Percentiles rank a stretch among this genome's conserved stretches.
Conservation (phyloP, 2,113 vertebrate species). For the Xiphophorus maculatus region DNA sequence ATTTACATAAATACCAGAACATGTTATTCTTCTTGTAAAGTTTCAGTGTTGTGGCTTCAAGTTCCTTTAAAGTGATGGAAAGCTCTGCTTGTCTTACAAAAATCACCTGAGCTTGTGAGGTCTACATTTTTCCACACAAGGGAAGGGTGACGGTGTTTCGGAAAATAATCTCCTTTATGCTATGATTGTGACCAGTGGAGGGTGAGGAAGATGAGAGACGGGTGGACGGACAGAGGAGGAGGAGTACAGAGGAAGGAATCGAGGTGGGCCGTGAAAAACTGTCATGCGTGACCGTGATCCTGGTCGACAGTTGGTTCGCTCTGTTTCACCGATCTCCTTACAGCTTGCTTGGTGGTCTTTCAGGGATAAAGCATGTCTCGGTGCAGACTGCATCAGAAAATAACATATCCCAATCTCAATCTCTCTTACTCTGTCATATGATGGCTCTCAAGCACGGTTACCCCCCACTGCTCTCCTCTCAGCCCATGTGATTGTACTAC, state of each 20-base stretch:
- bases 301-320: conserved; percentile 76
- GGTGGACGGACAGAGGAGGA: conserved; percentile 46
- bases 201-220: conserved; percentile 64
- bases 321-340: conserved; percentile 76
- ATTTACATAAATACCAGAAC: background rate
- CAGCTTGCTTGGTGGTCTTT: conserved; percentile 74
- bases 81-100: background rate
- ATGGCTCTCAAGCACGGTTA: conserved; percentile 60
- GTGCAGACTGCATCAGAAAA: conserved; percentile 64
- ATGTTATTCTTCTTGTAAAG: background rate
- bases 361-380: conserved; percentile 65
- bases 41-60: background rate
- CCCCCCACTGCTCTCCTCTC: conserved; percentile 53
- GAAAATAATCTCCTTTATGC: conserved; percentile 62
- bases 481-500: conserved; percentile 62
- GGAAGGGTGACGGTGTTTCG: conserved; percentile 47
- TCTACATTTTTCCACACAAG: conserved; percentile 31
- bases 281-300: conserved; percentile 73
- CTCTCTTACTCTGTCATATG: conserved; percentile 57
- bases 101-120: conserved; percentile 16
- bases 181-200: conserved; percentile 66
- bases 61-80: conserved; percentile 10
- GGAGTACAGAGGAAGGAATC: background rate
- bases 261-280: conserved; percentile 64
- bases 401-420: conserved; percentile 54